These are phyloP conservation scores for Steatocranus sp. DNA, from an alignment of 2,797 vertebrate species.

Conservation along the genomic window DNA sequence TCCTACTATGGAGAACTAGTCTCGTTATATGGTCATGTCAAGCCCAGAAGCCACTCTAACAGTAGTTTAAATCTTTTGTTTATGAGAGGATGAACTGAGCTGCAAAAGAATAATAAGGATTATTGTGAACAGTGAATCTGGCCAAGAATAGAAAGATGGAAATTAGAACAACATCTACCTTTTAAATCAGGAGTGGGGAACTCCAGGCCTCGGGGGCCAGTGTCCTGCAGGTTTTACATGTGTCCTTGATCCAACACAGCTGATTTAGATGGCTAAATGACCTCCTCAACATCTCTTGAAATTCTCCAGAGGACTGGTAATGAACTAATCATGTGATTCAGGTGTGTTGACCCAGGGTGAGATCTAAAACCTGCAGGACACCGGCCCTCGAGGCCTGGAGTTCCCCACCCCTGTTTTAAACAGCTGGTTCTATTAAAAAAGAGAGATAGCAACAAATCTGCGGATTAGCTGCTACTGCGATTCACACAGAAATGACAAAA, in stretches of 20 bases:
- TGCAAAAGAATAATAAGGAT: background rate
- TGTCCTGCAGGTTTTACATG: background rate
- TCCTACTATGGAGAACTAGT: background rate
- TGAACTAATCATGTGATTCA: background rate
- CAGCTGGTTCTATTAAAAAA: rapidly evolving
- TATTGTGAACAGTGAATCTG: background rate
- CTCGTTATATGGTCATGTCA: background rate
- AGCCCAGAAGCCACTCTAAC: background rate
- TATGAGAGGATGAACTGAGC: background rate
- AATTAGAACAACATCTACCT: background rate
- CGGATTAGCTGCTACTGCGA: too few species aligned
- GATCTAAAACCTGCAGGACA: background rate
- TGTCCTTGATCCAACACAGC: background rate
- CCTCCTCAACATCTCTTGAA: background rate
- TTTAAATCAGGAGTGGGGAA: background rate
- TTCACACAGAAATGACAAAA: too few species aligned
- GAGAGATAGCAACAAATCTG: too few species aligned
- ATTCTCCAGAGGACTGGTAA: background rate
- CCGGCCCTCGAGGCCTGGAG: background rate
- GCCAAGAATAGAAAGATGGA: background rate
- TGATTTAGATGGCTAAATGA: background rate
- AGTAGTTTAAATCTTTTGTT: background rate
- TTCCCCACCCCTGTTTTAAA: background rate
- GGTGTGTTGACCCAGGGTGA: background rate
- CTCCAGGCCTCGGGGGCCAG: background rate